Evolutionary conservation across 2,888 invertebrate genomes (phyloP), one percentile per base, ranked within the genome.

Genomic region (Lysandra coridon): DNA sequence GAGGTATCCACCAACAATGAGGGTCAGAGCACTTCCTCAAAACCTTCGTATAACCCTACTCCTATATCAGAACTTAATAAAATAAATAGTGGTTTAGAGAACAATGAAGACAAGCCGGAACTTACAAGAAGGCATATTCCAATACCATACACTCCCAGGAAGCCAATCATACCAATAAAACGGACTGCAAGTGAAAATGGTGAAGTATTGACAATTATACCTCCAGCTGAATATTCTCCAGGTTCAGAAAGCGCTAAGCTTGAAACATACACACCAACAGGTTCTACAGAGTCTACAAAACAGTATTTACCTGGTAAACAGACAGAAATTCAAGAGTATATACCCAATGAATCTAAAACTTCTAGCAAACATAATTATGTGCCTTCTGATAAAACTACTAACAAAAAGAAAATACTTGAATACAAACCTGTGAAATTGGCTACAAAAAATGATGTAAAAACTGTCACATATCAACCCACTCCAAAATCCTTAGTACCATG

Each of bases 61-160:
- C 96, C 96, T 0, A 96, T 96, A 85, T 90, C 96, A 0, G 96
- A 96, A 88, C 88, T 96, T 53, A 92, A 94, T 81, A 95, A 94
- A 87, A 92, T 92, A 80, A 90, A 86, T 82, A 90, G 85, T 83
- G 91, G 90, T 76, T 83, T 84, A 57, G 91, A 90, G 82, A 88
- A 85, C 78, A 85, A 83, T 80, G 91, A 92, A 79, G 92, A 91
- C 69, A 82, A 81, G 75, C 86, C 84, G 81, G 93, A 93, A 83
- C 91, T 91, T 84, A 89, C 87, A 83, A 92, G 87, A 82, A 89
- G 90, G 84, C 95, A 95, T 84, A 95, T 95, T 83, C 95, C 95
- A 78, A 94, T 95, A 76, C 95, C 95, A 49, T 95, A 95, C 80
- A 95, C 95, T 30, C 95, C 95, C 6, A 88, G 94, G 81, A 94